Base-by-base conservation (phyloP, 1,140 invertebrate species). In the Asobara japonica region DNA sequence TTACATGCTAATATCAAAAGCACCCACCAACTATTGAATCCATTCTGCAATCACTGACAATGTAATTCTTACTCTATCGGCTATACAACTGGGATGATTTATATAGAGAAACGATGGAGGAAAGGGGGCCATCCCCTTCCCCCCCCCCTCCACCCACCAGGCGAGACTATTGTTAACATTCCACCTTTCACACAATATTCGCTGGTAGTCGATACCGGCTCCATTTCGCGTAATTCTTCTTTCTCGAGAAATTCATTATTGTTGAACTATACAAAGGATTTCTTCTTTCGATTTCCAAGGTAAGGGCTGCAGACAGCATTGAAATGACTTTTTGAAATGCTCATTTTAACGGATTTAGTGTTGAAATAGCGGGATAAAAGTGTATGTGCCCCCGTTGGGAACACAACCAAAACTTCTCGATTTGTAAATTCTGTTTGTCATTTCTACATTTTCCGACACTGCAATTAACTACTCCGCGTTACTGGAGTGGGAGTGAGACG, bases 131-230 rank as follows among this genome's bases (percentile, higher is more conserved):
- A 11, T n/a, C n/a, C n/a, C n/a, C n/a, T n/a, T n/a, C n/a, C n/a
- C n/a, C n/a, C n/a, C n/a, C n/a, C n/a, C n/a, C n/a, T n/a, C n/a
- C n/a, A n/a, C n/a, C n/a, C n/a, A 11, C 18, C 51, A 56, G 51
- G 25, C 51, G 22, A 27, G 51, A 27, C 51, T 56, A 25, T 56
- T 56, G 51, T 56, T 25, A 56, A 56, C 51, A 56, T 56, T 56
- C n/a, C 51, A 56, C 51, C 22, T 56, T 56, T 22, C 51, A 56
- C 11, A 56, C 51, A 56, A 56, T 56, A 56, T 56, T 56, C 51
- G 51, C 18, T 8, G 51, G 11, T 18, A 56, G 22, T 56, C 51
- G 51, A 56, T 56, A 56, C 11, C 51, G 51, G 18, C 13, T 56
- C 51, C 51, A 56, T 56, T 56, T 20, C 51, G 18, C 22, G 22